Percentiles rank a stretch among this genome's conserved stretches.
Conservation (phyloP, 2,797 vertebrate genomes). For the Nyctalus aviator region DNA sequence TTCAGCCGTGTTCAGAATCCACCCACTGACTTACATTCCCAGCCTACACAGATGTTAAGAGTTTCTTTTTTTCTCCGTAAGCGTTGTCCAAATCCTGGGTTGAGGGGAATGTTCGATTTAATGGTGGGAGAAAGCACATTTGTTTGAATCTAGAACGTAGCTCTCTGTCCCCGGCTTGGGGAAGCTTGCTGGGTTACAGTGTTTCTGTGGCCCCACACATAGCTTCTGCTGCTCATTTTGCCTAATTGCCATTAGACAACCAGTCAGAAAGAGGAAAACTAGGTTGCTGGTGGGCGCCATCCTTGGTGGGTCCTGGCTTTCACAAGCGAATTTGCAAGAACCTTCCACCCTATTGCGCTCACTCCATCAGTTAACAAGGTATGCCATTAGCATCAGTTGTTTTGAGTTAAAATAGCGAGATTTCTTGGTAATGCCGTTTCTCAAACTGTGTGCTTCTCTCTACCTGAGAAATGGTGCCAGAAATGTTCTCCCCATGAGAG, state of each 20-base stretch:
- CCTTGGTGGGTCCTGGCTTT: background rate
- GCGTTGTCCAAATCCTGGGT: conserved; percentile 84
- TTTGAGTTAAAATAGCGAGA: background rate
- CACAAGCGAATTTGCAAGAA: background rate
- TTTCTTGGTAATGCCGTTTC: background rate
- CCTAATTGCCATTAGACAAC: background rate
- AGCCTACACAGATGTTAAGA: conserved; percentile 90
- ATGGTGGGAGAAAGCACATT: conserved; percentile 53
- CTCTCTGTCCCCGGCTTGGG: conserved; percentile 41
- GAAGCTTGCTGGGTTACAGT: background rate
- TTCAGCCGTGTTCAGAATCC: conserved; percentile 85
- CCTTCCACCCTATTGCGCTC: background rate
- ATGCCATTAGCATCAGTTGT: background rate
- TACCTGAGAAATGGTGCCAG: background rate
- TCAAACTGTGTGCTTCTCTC: conserved; percentile 8
- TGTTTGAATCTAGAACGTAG: conserved; percentile 59
- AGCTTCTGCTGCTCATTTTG: background rate
- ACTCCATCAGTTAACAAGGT: background rate
- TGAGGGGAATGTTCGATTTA: conserved; percentile 60
- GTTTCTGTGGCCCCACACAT: background rate
- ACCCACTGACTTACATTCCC: conserved; percentile 89
- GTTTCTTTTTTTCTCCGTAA: conserved; percentile 79
- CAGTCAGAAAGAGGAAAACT: background rate
- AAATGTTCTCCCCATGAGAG: background rate
- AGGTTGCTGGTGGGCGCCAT: background rate